phyloP scores from a whole-genome alignment of 2,888 invertebrate genomes.

The Harmothoe impar region DNA sequence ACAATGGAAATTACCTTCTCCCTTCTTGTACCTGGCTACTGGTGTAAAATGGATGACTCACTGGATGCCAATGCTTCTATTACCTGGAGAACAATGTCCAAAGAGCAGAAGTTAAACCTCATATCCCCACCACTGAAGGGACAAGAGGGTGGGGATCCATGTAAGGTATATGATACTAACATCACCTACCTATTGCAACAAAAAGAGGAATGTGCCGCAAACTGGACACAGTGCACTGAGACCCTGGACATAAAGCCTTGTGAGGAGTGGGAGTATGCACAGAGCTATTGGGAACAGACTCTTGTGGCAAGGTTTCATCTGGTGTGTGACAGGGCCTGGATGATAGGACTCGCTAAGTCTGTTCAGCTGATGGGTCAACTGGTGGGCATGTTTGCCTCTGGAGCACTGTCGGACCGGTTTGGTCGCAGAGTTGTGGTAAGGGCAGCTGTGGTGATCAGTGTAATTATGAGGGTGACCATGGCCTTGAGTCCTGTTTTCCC shows the following conservation, averaged over 20 bases:
- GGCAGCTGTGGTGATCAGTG: neutral
- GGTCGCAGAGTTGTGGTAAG: neutral
- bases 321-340: constrained; percentile 12
- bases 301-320: neutral
- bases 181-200: neutral
- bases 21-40: neutral
- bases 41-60: neutral
- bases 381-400: neutral
- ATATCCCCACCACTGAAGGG: neutral
- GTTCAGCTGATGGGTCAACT: neutral
- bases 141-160: neutral
- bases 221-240: neutral
- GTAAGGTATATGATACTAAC: neutral
- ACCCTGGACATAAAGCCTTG: neutral
- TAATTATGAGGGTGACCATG: neutral
- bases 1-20: neutral
- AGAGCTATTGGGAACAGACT: neutral
- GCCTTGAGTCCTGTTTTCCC: neutral
- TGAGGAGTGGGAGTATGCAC: neutral
- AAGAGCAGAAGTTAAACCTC: neutral
- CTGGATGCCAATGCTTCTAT: neutral
- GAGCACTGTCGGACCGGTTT: neutral
- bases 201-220: neutral
- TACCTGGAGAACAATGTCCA: neutral
- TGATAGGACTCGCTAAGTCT: neutral